Evolutionary conservation across 2,797 vertebrate species (phyloP), one percentile per base, ranked within the genome.

Genomic region (Lerista edwardsae): DNA sequence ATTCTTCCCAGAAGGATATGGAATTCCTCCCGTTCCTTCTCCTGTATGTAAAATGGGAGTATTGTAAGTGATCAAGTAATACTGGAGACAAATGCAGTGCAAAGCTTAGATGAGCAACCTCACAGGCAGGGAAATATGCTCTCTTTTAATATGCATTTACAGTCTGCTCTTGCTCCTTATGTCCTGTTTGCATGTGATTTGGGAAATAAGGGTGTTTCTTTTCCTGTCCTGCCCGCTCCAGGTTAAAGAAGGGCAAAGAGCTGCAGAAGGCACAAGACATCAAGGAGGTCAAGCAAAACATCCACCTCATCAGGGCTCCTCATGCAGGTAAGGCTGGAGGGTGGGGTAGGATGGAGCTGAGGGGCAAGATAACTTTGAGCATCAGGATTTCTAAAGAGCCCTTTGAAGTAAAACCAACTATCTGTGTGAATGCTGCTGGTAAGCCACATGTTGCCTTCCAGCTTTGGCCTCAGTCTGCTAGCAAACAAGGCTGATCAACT

Each of bases 211-310:
- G 12, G 8, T 57, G 25, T 57, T 68, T 75, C 10, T 14, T 29
- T 19, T 76, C 79, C 78, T 23, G 31, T 23, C 25, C 57, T 3
- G 21, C 1, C 78, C n/a, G n/a, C 69, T 17, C 25, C 84, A 99
- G 98, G 91, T 86, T 99, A 90, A 99, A 98, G 96, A 99, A 98
- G 93, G 97, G 97, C 92, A 99, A 98, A 95, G 96, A 98, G 87
- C 92, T 99, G 87, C 97, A 98, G 93, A 98, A 98, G 86, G 97
- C 96, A 83, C 97, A 98, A 92, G 98, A 95, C 83, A 98, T 99
- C 96, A 97, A 77, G 89, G 98, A 99, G 95, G 98, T 99, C 91
- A 99, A 99, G 94, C 98, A 98, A 90, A 99, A 97, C 84, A 98
- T 99, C 84, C 98, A 99, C 90, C 98, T 99, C 68, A 97, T 99